phyloP scores from a whole-genome alignment of 2,888 invertebrate genomes.

The Diploptera punctata region DNA sequence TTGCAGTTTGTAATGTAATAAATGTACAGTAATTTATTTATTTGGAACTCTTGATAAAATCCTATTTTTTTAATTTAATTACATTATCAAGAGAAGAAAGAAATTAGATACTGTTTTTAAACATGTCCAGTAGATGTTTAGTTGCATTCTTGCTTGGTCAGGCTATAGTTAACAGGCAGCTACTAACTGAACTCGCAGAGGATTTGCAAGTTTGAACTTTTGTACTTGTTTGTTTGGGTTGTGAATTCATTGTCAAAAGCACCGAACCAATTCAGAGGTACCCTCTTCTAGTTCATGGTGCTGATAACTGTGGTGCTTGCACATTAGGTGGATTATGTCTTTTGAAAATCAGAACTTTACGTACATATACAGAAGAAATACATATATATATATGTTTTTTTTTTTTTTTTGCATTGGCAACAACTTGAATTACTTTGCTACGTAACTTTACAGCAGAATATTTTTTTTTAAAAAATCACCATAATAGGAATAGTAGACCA shows the following conservation, averaged over 20 bases:
- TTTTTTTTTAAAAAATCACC: conserved; percentile 1
- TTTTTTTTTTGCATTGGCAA: conserved; percentile 4
- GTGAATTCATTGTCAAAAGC: conserved; percentile 12
- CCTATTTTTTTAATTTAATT: conserved; percentile 13
- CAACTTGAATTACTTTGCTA: background rate
- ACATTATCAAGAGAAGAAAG: conserved; percentile 11
- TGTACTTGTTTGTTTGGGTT: conserved; percentile 24
- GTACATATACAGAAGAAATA: too few relatives aligned
- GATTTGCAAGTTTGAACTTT: too few relatives aligned
- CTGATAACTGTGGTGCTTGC: background rate
- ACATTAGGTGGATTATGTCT: too few relatives aligned
- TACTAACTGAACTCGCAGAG: too few relatives aligned
- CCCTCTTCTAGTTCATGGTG: background rate
- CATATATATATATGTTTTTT: too few relatives aligned
- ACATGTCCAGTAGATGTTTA: conserved; percentile 11
- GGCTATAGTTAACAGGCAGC: conserved; percentile 4
- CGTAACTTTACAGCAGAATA: conserved; percentile 6
- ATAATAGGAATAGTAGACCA: conserved; percentile 20
- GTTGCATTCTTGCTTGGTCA: conserved; percentile 9
- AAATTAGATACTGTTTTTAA: conserved; percentile 14
- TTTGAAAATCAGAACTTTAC: too few relatives aligned
- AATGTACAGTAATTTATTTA: conserved; percentile 28
- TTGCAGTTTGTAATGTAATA: conserved; percentile 11
- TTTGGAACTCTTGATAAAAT: conserved; percentile 14
- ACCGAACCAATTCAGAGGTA: background rate